These are phyloP conservation scores for Cenopis cana DNA, from an alignment of 2,888 invertebrate species.

Conservation along the genomic window DNA sequence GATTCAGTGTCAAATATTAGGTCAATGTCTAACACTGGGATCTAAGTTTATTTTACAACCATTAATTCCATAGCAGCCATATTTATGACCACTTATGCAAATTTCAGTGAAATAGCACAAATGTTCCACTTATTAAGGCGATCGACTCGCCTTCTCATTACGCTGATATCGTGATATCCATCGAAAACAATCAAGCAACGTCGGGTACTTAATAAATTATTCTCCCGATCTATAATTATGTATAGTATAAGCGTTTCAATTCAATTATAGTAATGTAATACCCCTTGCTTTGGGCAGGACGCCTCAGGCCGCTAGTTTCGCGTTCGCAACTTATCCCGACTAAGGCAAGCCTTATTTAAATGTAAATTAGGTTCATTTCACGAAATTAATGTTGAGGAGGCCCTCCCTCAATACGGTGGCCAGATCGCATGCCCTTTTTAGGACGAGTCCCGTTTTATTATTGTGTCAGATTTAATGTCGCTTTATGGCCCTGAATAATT, in stretches of 20 bases:
- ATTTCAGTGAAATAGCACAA: neutral
- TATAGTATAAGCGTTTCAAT: constrained; percentile 74
- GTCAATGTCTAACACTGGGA: too few relatives aligned
- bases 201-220: constrained; percentile 41
- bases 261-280: constrained; percentile 84
- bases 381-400: constrained; percentile 92
- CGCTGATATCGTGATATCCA: constrained; percentile 34
- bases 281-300: constrained; percentile 78
- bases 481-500: constrained; percentile 57
- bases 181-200: constrained; percentile 43
- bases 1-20: too few relatives aligned
- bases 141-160: constrained; percentile 30
- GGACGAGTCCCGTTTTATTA: constrained; percentile 60
- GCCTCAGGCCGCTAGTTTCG: constrained; percentile 83
- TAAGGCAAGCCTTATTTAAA: constrained; percentile 92
- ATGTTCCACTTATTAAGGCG: constrained; percentile 16
- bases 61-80: neutral
- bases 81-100: constrained; percentile 7
- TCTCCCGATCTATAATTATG: constrained; percentile 49
- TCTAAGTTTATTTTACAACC: too few relatives aligned
- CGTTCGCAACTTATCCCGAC: constrained; percentile 84
- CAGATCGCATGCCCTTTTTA: constrained; percentile 54
- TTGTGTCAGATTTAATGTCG: constrained; percentile 60
- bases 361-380: constrained; percentile 96
- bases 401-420: constrained; percentile 82